Conservation (phyloP, 2,797 vertebrate species). For the Garrulus glandarius region DNA sequence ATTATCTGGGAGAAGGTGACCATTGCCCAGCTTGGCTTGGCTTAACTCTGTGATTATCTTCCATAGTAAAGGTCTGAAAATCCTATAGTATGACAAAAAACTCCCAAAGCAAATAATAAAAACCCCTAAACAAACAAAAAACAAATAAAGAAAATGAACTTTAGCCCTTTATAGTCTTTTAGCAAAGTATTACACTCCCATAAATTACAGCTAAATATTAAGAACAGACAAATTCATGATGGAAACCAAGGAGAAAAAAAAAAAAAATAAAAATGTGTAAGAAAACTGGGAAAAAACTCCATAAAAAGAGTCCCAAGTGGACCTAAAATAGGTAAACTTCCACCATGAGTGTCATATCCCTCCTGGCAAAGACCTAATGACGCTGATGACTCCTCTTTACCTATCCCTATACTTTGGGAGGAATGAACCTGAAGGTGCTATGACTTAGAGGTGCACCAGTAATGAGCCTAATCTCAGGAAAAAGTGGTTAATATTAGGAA, state of each 20-base stretch:
- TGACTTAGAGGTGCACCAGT: rapidly evolving
- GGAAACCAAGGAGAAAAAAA: neutral
- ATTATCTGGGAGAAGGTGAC: neutral
- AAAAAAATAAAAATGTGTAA: rapidly evolving
- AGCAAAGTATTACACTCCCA: neutral
- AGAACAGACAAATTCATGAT: neutral
- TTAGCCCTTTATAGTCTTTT: neutral
- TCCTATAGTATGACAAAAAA: neutral
- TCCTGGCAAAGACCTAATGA: neutral
- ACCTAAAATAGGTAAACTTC: neutral
- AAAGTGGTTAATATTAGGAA: neutral
- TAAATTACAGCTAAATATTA: neutral
- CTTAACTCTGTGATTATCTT: neutral
- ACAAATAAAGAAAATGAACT: rapidly evolving
- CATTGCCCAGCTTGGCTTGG: neutral
- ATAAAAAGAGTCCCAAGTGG: neutral
- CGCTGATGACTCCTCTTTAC: neutral
- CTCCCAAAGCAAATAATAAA: rapidly evolving
- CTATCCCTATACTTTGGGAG: rapidly evolving
- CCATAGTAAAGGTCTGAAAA: neutral
- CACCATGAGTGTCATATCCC: neutral
- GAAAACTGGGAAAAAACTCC: neutral
- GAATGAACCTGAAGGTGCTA: neutral
- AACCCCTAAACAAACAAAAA: neutral
- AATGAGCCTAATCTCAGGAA: neutral